Evolutionary conservation across 2,888 invertebrate genomes (phyloP).

Genomic region (Chelonus formosanus): DNA sequence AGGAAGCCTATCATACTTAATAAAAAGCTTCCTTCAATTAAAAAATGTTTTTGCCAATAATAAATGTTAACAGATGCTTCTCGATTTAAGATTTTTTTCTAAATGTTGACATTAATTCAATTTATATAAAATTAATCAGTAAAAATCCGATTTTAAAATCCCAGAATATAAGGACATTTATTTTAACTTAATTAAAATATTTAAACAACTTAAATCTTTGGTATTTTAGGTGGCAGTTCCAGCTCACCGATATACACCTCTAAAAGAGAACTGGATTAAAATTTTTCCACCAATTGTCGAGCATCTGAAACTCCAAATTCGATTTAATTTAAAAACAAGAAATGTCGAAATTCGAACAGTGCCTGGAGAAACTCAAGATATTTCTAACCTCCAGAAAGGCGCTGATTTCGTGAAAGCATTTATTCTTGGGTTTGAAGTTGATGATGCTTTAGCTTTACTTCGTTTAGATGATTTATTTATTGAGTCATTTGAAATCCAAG

Average conservation of each 20-base stretch:
- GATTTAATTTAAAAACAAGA: constrained; percentile 91
- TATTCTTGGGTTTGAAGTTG: constrained; percentile 94
- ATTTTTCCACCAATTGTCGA: constrained; percentile 97
- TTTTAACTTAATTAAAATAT: not conserved
- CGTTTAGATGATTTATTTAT: constrained; percentile 96
- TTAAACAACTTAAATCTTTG: constrained; percentile 23
- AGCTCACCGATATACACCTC: constrained; percentile 89
- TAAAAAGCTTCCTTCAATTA: no score
- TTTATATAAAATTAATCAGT: no score
- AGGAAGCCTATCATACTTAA: no score
- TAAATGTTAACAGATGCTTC: no score
- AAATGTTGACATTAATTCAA: no score
- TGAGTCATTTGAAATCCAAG: constrained; percentile 96
- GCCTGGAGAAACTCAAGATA: constrained; percentile 77
- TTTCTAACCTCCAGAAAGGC: constrained; percentile 93
- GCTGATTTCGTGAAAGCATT: constrained; percentile 99
- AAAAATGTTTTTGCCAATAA: no score
- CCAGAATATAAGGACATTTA: no score
- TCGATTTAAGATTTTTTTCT: no score
- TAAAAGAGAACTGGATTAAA: constrained; percentile 97
- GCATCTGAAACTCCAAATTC: constrained; percentile 89
- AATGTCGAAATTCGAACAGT: constrained; percentile 85
- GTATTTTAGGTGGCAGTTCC: constrained; percentile 79
- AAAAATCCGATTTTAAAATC: no score
- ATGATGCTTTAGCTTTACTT: constrained; percentile 93